phyloP scores from a whole-genome alignment of 2,888 invertebrate genomes.

The Trichopoda pennipes region DNA sequence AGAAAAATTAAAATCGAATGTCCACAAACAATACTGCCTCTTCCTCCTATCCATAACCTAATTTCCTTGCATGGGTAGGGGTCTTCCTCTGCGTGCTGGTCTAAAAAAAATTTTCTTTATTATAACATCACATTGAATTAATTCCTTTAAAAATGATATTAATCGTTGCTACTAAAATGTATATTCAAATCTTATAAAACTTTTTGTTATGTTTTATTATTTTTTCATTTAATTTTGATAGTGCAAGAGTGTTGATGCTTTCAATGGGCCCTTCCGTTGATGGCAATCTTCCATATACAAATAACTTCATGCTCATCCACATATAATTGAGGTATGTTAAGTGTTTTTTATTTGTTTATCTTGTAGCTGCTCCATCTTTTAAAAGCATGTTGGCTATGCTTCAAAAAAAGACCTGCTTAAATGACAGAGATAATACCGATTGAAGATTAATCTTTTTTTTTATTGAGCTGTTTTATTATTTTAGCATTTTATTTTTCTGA shows the following conservation, averaged over 20 bases:
- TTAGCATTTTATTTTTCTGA: background rate
- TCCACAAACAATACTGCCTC: no score
- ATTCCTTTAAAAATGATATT: slow-evolving; percentile 1
- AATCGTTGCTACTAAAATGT: background rate
- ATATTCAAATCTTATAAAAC: background rate
- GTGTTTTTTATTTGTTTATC: slow-evolving; percentile 16
- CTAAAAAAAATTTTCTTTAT: no score
- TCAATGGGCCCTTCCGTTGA: slow-evolving; percentile 26
- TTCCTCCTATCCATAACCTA: no score
- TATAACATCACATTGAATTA: background rate
- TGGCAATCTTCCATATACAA: slow-evolving; percentile 21
- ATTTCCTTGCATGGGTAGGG: no score
- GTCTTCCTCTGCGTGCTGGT: no score
- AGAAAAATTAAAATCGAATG: no score
- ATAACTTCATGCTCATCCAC: background rate
- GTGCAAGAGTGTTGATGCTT: slow-evolving; percentile 28
- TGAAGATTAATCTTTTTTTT: slow-evolving; percentile 7
- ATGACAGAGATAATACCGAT: slow-evolving; percentile 13
- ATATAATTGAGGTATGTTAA: slow-evolving; percentile 8
- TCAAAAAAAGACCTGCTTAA: slow-evolving; percentile 3
- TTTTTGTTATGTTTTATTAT: slow-evolving; percentile 6
- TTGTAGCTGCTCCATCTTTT: slow-evolving; percentile 3
- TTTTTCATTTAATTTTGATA: background rate
- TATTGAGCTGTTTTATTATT: slow-evolving; percentile 1
- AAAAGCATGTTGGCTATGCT: background rate